A percentile compares a stretch with the other conserved stretches of the same genome.
Evolutionary conservation across 2,888 invertebrate species (phyloP).

Genomic region (Galerucella nymphaeae): DNA sequence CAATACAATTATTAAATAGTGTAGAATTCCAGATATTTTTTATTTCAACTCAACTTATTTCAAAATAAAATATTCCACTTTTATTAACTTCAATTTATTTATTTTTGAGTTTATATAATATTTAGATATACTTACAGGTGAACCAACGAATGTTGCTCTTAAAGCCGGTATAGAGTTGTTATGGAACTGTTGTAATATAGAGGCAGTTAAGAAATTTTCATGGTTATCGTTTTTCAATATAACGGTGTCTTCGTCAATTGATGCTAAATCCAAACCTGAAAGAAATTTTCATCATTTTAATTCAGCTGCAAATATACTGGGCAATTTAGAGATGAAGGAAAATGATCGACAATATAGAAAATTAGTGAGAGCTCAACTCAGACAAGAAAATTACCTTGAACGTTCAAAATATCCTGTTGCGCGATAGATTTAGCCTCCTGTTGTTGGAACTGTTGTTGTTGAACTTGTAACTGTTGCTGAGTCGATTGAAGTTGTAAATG

Average conservation of each 20-base stretch:
- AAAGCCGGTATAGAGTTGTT: slow-evolving; percentile 55
- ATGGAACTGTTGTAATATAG: slow-evolving; percentile 63
- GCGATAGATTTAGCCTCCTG: slow-evolving; percentile 47
- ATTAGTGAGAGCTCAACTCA: too few species aligned
- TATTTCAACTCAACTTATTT: too few species aligned
- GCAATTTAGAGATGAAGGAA: too few species aligned
- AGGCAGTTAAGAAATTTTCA: slow-evolving; percentile 60
- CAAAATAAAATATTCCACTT: too few species aligned
- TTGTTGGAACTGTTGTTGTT: slow-evolving; percentile 28
- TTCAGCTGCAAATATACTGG: too few species aligned
- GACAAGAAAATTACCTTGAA: slow-evolving; percentile 49
- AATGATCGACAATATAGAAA: too few species aligned
- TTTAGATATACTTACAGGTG: slow-evolving; percentile 54
- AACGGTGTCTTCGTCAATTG: slow-evolving; percentile 55
- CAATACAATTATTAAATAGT: too few species aligned
- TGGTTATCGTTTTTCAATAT: slow-evolving; percentile 60
- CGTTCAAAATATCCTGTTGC: slow-evolving; percentile 56
- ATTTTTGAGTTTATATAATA: background rate
- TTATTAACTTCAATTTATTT: too few species aligned
- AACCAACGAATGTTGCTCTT: slow-evolving; percentile 59
- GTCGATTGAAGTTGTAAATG: slow-evolving; percentile 66
- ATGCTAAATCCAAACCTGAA: slow-evolving; percentile 56
- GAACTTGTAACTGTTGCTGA: slow-evolving; percentile 58
- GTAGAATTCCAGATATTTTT: too few species aligned
- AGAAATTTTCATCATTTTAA: background rate